These are phyloP conservation scores for Nymphalis urticae DNA, from an alignment of 2,888 invertebrate genomes.

Conservation along the genomic window DNA sequence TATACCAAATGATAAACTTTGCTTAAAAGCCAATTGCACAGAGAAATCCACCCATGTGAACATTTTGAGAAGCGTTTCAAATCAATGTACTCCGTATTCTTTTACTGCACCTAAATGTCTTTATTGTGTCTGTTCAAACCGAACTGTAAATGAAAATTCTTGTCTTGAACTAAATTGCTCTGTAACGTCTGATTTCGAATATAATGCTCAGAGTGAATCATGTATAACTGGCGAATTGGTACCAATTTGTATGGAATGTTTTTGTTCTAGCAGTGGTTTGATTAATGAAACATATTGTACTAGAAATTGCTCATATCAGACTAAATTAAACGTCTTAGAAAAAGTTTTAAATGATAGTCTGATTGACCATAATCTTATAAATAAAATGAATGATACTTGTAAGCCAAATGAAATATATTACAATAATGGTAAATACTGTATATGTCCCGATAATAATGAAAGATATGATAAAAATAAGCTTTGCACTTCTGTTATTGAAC, in stretches of 20 bases:
- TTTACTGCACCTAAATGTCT: conserved; percentile 62
- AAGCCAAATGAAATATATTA: conserved; percentile 57
- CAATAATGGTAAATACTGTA: conserved; percentile 57
- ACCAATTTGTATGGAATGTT: conserved; percentile 64
- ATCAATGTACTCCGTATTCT: conserved; percentile 52
- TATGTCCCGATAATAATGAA: conserved; percentile 55
- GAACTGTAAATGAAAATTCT: conserved; percentile 53
- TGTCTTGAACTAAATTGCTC: conserved; percentile 64
- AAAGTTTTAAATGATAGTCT: conserved; percentile 51
- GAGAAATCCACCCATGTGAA: conserved; percentile 39
- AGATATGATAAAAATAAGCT: conserved; percentile 52
- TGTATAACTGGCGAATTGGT: conserved; percentile 65
- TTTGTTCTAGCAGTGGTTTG: conserved; percentile 56
- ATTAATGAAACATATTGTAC: conserved; percentile 60
- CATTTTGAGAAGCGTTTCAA: conserved; percentile 43
- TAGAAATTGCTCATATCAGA: conserved; percentile 55
- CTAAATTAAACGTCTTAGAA: conserved; percentile 60
- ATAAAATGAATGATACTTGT: conserved; percentile 51
- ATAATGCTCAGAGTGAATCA: conserved; percentile 44
- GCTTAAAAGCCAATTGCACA: conserved; percentile 52
- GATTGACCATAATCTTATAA: conserved; percentile 45
- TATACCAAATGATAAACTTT: conserved; percentile 50
- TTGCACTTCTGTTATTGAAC: conserved; percentile 51
- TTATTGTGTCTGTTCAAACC: conserved; percentile 64
- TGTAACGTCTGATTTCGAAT: conserved; percentile 46